Evolutionary conservation across 2,888 invertebrate species (phyloP).

Genomic region (Plagiodera versicolora): DNA sequence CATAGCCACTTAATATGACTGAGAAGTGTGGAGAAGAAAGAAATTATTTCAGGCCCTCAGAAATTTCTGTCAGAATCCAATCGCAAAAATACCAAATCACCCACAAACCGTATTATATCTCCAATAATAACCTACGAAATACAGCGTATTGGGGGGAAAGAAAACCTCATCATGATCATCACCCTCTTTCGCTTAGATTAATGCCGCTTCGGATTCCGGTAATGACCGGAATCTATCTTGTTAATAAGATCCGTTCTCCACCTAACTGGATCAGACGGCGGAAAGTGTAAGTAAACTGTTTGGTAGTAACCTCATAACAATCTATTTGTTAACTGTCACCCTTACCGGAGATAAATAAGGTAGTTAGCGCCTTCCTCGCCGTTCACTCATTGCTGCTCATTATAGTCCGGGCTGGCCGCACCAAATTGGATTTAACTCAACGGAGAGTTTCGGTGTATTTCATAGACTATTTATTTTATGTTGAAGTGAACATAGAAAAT

Average conservation of each 20-base stretch:
- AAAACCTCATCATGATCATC: conserved; percentile 21
- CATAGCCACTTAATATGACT: no score
- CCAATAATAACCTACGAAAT: neutral
- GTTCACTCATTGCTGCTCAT: conserved; percentile 13
- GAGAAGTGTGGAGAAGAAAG: no score
- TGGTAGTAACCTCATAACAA: conserved; percentile 46
- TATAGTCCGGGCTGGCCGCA: neutral
- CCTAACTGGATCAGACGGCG: conserved; percentile 47
- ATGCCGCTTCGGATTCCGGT: conserved; percentile 27
- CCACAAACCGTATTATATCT: neutral
- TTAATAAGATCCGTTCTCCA: conserved; percentile 50
- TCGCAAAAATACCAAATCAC: no score
- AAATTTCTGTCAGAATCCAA: no score
- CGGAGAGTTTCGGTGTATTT: no score
- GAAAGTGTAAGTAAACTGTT: conserved; percentile 52
- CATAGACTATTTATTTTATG: no score
- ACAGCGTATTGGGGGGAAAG: neutral
- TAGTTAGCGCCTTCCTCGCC: conserved; percentile 37
- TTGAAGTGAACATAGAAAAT: no score
- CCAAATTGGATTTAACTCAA: neutral
- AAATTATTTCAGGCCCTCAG: no score
- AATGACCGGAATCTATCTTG: conserved; percentile 48
- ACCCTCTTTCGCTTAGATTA: conserved; percentile 17
- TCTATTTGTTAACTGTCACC: conserved; percentile 52
- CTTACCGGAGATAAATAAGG: conserved; percentile 49